phyloP scores from a whole-genome alignment of 2,113 vertebrate genomes.

The Seriola dumerili region DNA sequence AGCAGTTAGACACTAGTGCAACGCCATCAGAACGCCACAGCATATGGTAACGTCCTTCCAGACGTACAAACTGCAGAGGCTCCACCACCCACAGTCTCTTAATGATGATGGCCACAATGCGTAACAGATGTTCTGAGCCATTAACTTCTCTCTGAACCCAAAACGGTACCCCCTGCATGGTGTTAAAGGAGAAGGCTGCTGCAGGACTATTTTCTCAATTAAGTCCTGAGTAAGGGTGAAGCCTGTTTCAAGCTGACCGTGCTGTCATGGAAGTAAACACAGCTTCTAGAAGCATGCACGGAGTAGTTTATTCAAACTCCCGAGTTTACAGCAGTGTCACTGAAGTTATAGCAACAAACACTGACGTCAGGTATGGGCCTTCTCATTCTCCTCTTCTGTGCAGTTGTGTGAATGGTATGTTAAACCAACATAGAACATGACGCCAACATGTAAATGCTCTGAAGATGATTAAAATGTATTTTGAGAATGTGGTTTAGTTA shows the following conservation, averaged over 20 bases:
- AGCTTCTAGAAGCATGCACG: background rate
- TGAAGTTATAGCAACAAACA: conserved; percentile 2
- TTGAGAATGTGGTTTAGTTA: background rate
- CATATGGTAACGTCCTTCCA: conserved; percentile 62
- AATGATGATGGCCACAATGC: conserved; percentile 67
- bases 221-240: conserved; percentile 9
- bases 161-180: conserved; percentile 35
- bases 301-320: too few species aligned
- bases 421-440: background rate
- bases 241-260: conserved; percentile 2
- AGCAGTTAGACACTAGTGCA: conserved; percentile 31
- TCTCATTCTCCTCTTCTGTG: background rate
- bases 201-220: conserved; percentile 36
- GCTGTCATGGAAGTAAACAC: background rate
- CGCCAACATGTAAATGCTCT: background rate
- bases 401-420: background rate
- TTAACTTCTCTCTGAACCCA: conserved; percentile 74
- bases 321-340: too few species aligned
- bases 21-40: conserved; percentile 48
- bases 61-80: conserved; percentile 45
- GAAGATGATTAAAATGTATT: background rate
- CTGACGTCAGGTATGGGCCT: background rate
- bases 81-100: conserved; percentile 54
- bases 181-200: conserved; percentile 29
- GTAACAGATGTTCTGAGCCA: conserved; percentile 70